phyloP scores from a whole-genome alignment of 2,797 vertebrate species.

The Acanthis flammea region DNA sequence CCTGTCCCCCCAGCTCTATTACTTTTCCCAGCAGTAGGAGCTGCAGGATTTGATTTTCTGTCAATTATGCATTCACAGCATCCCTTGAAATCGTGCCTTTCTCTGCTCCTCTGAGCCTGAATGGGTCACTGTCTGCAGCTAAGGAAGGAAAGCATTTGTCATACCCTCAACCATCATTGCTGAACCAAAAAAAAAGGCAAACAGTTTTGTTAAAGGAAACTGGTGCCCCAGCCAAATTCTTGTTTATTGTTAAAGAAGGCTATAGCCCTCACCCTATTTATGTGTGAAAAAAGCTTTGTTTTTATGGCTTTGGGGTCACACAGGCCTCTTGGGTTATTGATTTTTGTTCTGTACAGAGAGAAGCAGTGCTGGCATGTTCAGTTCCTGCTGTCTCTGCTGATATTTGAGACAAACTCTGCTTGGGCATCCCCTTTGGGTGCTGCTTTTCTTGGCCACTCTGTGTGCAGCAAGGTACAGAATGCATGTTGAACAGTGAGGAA shows the following conservation, averaged over 20 bases:
- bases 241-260: background rate
- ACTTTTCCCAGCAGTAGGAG: background rate
- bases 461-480: background rate
- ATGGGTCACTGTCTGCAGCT: background rate
- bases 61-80: background rate
- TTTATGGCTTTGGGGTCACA: background rate
- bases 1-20: rapidly evolving
- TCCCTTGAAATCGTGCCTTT: background rate
- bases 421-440: background rate
- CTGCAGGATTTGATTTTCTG: background rate
- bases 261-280: background rate
- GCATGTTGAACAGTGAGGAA: background rate
- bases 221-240: background rate
- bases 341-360: background rate
- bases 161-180: background rate
- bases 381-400: background rate
- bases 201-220: background rate
- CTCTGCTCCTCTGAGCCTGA: background rate
- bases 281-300: background rate
- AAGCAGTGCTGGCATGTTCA: background rate
- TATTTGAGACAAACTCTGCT: background rate
- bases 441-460: background rate
- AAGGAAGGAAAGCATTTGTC: background rate
- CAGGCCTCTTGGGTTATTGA: background rate
- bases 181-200: background rate